Evolutionary conservation across 2,888 invertebrate genomes (phyloP).

Genomic region (Carpatolechia fugitivella): DNA sequence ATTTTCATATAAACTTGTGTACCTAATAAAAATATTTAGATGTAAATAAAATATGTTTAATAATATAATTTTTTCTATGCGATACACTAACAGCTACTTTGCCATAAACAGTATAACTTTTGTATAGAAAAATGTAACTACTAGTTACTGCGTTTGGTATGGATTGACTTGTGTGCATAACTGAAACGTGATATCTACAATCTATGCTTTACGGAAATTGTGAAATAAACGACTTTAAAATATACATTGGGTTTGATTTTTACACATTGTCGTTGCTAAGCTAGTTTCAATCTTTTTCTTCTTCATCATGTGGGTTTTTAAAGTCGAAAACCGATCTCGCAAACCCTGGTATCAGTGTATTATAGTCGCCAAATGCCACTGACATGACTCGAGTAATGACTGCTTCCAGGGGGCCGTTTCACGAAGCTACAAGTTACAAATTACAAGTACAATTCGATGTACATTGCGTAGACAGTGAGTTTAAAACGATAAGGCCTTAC

Average conservation of each 20-base stretch:
- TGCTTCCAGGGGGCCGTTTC: too few species aligned
- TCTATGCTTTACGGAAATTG: slow-evolving; percentile 77
- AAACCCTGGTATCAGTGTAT: too few species aligned
- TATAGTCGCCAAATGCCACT: too few species aligned
- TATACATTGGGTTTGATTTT: slow-evolving; percentile 22
- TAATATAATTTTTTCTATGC: slow-evolving; percentile 74
- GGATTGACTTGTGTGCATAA: slow-evolving; percentile 75
- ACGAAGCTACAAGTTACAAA: too few species aligned
- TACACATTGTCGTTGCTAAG: not conserved
- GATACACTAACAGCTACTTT: slow-evolving; percentile 71
- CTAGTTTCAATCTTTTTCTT: too few species aligned
- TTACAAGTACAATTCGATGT: too few species aligned
- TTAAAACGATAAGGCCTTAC: too few species aligned
- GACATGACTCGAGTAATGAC: too few species aligned
- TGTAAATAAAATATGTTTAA: slow-evolving; percentile 72
- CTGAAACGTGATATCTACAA: slow-evolving; percentile 78
- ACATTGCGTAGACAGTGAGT: too few species aligned
- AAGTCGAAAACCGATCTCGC: too few species aligned
- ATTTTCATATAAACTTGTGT: slow-evolving; percentile 78
- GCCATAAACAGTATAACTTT: slow-evolving; percentile 66
- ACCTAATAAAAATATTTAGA: slow-evolving; percentile 71
- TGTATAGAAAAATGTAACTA: slow-evolving; percentile 70
- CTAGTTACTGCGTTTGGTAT: slow-evolving; percentile 66
- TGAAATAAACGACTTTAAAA: slow-evolving; percentile 76
- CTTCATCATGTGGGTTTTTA: too few species aligned